phyloP scores from a whole-genome alignment of 2,113 vertebrate genomes.

The Psophia crepitans region DNA sequence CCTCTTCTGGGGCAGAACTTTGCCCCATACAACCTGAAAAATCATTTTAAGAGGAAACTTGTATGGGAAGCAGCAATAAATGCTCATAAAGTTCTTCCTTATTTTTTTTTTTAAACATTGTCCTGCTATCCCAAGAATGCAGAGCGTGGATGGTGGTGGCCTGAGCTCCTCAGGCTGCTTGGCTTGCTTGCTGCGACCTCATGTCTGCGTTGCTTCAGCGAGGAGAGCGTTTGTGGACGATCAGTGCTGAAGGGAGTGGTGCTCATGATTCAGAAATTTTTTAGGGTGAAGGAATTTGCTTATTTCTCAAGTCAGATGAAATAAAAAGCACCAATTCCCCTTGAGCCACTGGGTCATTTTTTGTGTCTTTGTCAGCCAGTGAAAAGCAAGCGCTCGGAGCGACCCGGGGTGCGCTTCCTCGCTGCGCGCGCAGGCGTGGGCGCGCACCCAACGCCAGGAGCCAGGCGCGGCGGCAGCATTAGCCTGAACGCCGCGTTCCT shows the following conservation, averaged over 20 bases:
- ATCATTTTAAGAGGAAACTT: neutral
- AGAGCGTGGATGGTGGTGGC: neutral
- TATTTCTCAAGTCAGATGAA: neutral
- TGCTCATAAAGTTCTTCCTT: neutral
- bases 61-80: neutral
- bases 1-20: neutral
- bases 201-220: rapidly evolving
- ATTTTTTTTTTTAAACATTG: rapidly evolving
- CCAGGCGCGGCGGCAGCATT: neutral
- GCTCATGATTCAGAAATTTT: rapidly evolving
- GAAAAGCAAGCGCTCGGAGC: rapidly evolving
- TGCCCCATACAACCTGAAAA: neutral
- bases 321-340: neutral
- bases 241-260: neutral
- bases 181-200: rapidly evolving
- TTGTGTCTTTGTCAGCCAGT: neutral
- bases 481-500: neutral
- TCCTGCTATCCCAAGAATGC: neutral
- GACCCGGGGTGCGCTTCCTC: neutral
- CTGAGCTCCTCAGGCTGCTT: neutral
- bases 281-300: neutral
- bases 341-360: neutral
- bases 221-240: neutral
- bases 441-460: neutral
- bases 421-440: rapidly evolving